Evolutionary conservation across 2,797 vertebrate genomes (phyloP).

Genomic region (Neopelma chrysocephalum): DNA sequence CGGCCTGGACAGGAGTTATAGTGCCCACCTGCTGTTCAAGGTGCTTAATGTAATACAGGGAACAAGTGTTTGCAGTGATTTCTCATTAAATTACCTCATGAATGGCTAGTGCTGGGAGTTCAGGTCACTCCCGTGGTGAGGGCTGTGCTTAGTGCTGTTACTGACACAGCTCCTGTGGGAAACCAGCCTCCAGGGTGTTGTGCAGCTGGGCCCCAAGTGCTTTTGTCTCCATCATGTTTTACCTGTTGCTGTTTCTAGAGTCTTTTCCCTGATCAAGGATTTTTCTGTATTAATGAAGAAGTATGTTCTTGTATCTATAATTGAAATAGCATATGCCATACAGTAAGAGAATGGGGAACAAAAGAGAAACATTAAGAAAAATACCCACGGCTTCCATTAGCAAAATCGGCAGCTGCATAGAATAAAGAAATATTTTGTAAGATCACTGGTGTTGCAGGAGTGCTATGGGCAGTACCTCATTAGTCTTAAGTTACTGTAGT

Average conservation of each 20-base stretch:
- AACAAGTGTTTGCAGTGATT: background rate
- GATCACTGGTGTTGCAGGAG: background rate
- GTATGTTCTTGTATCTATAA: background rate
- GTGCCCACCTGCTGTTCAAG: too few species aligned
- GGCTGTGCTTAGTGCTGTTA: fast-evolving
- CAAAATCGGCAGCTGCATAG: background rate
- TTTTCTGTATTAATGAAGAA: background rate
- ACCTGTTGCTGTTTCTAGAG: background rate
- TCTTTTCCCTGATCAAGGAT: background rate
- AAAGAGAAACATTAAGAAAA: background rate
- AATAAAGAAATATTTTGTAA: background rate
- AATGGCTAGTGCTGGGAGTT: background rate
- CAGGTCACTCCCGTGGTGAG: fast-evolving
- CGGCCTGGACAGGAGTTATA: fast-evolving
- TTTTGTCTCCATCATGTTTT: fast-evolving
- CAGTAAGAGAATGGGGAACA: background rate
- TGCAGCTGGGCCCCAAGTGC: fast-evolving
- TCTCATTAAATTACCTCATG: background rate
- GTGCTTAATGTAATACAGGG: too few species aligned
- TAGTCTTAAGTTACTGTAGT: background rate
- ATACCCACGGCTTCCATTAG: background rate
- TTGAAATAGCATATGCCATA: background rate
- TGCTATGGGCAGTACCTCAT: background rate
- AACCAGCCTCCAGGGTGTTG: fast-evolving
- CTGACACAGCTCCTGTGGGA: fast-evolving